A percentile compares a stretch with the other conserved stretches of the same genome.
Evolutionary conservation across 2,888 invertebrate species (phyloP).

Genomic region (Hylaea fasciaria): DNA sequence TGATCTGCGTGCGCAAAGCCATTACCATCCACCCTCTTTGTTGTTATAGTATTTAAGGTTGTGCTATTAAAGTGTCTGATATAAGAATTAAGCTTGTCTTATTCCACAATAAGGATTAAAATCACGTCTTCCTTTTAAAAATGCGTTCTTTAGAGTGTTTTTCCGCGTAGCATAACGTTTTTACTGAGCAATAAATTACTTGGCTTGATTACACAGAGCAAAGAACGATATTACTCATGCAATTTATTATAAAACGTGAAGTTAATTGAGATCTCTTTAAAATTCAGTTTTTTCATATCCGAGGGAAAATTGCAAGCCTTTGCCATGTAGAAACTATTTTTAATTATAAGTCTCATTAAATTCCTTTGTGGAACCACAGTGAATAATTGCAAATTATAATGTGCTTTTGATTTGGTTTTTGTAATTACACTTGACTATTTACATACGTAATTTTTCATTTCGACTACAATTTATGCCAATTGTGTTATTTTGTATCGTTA

Average conservation of each 20-base stretch:
- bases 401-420: no score
- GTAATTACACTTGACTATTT: conserved; percentile 15
- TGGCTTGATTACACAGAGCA: conserved; percentile 6
- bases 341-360: conserved; percentile 53
- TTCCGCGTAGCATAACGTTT: conserved; percentile 22
- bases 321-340: conserved; percentile 46
- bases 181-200: conserved; percentile 28
- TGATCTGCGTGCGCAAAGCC: conserved; percentile 38
- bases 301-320: conserved; percentile 26
- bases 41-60: conserved; percentile 27
- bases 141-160: conserved; percentile 26
- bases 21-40: conserved; percentile 44
- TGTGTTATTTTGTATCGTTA: not conserved
- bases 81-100: conserved; percentile 32
- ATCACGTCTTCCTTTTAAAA: conserved; percentile 17
- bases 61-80: conserved; percentile 32
- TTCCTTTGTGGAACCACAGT: conserved; percentile 41
- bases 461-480: not conserved
- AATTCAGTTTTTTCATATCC: conserved; percentile 1
- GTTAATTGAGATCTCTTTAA: conserved; percentile 5
- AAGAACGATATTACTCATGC: not conserved
- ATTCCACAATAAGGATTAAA: conserved; percentile 24
- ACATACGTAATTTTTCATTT: conserved; percentile 16
- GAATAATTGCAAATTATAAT: conserved; percentile 27
- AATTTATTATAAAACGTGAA: conserved; percentile 1